These are phyloP conservation scores for Apolygus lucorum DNA, from an alignment of 1,140 invertebrate genomes.

Conservation along the genomic window DNA sequence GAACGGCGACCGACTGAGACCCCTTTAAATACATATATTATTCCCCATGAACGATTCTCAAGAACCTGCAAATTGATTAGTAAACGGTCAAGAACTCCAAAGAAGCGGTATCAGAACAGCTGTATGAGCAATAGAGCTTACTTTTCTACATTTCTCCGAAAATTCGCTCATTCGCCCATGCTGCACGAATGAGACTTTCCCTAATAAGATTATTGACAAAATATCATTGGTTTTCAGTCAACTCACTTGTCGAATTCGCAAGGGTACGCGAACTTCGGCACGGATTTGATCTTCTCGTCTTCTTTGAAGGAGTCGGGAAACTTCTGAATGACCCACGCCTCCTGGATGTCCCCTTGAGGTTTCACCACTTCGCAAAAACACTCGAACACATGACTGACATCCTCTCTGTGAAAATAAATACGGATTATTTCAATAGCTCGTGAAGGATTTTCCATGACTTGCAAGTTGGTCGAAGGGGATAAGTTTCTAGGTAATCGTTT, in stretches of 20 bases:
- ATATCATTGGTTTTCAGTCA: no score
- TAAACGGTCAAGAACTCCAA: no score
- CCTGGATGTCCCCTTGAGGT: slow-evolving; percentile 44
- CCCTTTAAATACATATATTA: no score
- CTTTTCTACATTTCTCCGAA: no score
- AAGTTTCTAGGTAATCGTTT: background rate
- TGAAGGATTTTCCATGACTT: background rate
- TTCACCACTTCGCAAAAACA: slow-evolving; percentile 73
- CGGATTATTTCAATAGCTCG: slow-evolving; percentile 7
- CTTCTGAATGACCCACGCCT: slow-evolving; percentile 64
- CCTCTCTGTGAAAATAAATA: slow-evolving; percentile 54
- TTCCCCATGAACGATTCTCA: no score
- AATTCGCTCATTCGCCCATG: no score
- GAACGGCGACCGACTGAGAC: no score
- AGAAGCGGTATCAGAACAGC: no score
- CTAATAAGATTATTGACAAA: no score
- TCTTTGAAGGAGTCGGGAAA: slow-evolving; percentile 65
- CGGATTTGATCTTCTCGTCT: slow-evolving; percentile 65
- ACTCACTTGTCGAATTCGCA: slow-evolving; percentile 69
- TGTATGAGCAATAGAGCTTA: no score
- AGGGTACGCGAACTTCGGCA: slow-evolving; percentile 78
- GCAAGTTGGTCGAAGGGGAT: background rate
- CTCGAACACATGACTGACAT: slow-evolving; percentile 70
- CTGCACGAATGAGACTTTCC: no score
- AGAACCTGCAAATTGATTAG: no score